Base-by-base conservation (phyloP, 2,797 vertebrate genomes). In the Nothura maculosa region DNA sequence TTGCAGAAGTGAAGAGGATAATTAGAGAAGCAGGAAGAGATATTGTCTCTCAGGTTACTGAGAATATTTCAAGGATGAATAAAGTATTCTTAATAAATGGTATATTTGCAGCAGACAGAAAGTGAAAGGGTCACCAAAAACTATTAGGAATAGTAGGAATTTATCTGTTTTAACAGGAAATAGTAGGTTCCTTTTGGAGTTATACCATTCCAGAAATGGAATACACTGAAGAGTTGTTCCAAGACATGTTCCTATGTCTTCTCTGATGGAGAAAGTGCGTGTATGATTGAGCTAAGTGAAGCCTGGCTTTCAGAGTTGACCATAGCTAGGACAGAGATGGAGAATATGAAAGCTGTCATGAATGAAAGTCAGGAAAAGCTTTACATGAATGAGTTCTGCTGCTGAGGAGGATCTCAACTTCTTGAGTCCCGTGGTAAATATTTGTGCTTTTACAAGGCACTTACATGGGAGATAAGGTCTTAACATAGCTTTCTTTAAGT, bases 1-100 rank as follows among this genome's bases (percentile, higher is more conserved):
- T 63, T 67, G 20, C 20, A 79, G 80, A 77, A 84, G 17, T 61
- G 60, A 87, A 63, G 82, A 93, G 82, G 32, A 78, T 91, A 95
- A 95, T 95, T 89, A 95, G 90, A 90, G 66, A 25, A 92, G 52
- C 27, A 90, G 81, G 90, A 88, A 63, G 68, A 96, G 21, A 77
- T 67, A 32, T 11, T 69, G 28, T 38, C 57, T 85, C 90, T 34
- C 72, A 91, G 21, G 15, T 60, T 85, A 74, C 21, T 43, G 30
- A 54, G 50, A 85, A n/a, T 63, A 75, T 90, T 94, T 82, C 40
- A 85, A 13, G 8, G 62, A 72, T 70, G 32, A 48, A 81, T 62
- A 79, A 85, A 77, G 21, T 27, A 10, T 63, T 83, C 62, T 74
- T 91, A 27, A 54, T 5, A 87, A 32, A 28, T 20, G 5, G 3